Conservation (phyloP, 1,140 invertebrate species). For the Dysdera silvatica region DNA sequence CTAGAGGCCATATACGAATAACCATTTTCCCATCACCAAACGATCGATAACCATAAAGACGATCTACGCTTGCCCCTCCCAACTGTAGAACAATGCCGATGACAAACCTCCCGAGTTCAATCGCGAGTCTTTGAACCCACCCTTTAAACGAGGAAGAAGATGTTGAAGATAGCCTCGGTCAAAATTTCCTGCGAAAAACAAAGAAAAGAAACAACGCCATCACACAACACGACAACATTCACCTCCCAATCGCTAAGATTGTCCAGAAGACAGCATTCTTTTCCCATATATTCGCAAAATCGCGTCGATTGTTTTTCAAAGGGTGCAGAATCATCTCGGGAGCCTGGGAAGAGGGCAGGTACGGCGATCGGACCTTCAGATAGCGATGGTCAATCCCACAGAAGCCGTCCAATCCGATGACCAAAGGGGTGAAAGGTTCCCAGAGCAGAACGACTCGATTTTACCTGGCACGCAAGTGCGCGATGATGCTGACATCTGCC, state of each 20-base stretch:
- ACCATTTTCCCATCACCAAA: no score
- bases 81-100: no score
- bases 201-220: not conserved
- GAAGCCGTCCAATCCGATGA: not conserved
- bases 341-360: conserved; percentile 24
- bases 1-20: no score
- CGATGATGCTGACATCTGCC: no score
- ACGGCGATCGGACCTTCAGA: conserved; percentile 6
- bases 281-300: conserved; percentile 3
- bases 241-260: conserved; percentile 16
- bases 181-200: not conserved
- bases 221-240: not conserved
- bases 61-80: no score
- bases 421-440: conserved; percentile 25
- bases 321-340: conserved; percentile 11
- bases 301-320: conserved; percentile 16
- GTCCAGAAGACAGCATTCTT: not conserved
- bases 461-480: conserved; percentile 22
- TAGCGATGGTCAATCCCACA: conserved; percentile 2
- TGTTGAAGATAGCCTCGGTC: not conserved
- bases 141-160: not conserved
- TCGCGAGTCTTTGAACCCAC: no score
- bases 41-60: no score
- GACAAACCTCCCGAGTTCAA: no score
- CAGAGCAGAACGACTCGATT: conserved; percentile 19